Evolutionary conservation across 2,797 vertebrate genomes (phyloP).

Genomic region (Sebastes hopkinsi): DNA sequence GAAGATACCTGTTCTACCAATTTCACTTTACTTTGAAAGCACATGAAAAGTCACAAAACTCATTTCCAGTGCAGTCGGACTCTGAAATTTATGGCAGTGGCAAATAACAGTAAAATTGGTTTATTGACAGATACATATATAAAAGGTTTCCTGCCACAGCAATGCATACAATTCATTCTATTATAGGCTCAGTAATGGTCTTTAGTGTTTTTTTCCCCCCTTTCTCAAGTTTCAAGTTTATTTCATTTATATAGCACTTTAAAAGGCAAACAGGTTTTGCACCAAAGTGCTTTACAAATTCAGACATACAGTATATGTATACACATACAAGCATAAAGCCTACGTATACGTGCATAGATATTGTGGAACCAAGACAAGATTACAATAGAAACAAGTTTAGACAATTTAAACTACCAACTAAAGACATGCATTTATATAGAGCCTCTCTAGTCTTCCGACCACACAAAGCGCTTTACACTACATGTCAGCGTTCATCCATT

Average conservation of each 20-base stretch:
- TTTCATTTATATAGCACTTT: too few relatives aligned
- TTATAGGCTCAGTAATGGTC: neutral
- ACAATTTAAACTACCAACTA: neutral
- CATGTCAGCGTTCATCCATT: rapidly evolving
- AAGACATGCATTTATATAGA: too few relatives aligned
- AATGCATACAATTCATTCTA: neutral
- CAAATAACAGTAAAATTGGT: neutral
- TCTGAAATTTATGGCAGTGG: neutral
- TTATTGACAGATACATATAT: neutral
- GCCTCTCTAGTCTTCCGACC: rapidly evolving
- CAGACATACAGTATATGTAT: neutral
- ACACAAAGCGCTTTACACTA: too few relatives aligned
- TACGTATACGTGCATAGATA: neutral
- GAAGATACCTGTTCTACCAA: neutral
- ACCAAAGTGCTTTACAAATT: neutral
- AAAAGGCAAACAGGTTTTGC: too few relatives aligned
- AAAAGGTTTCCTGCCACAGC: neutral
- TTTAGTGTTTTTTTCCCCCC: neutral
- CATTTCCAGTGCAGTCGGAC: neutral
- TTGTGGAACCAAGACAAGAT: neutral
- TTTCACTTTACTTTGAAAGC: neutral
- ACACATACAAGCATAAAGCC: neutral
- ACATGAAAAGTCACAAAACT: neutral
- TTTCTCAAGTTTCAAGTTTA: neutral
- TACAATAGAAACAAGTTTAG: neutral